These are phyloP conservation scores for Alectura lathami DNA, from an alignment of 2,113 vertebrate genomes.

Conservation along the genomic window DNA sequence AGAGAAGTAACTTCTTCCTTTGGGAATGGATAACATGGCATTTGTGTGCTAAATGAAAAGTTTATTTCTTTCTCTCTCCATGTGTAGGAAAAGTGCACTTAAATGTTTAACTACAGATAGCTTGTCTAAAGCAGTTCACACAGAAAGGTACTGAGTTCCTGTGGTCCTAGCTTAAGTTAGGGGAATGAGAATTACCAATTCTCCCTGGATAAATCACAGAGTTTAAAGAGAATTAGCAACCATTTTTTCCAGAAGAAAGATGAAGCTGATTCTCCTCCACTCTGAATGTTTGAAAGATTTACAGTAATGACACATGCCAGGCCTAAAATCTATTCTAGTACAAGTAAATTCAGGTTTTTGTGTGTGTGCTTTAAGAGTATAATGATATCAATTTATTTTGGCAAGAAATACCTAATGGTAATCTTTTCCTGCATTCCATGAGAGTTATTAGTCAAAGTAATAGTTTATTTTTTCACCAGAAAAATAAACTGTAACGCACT, in stretches of 20 bases:
- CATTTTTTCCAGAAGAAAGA: constrained; percentile 53
- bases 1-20: neutral
- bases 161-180: neutral
- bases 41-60: neutral
- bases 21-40: neutral
- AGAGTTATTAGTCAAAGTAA: constrained; percentile 92
- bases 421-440: constrained; percentile 85
- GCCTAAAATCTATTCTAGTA: constrained; percentile 59
- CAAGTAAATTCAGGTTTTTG: constrained; percentile 62
- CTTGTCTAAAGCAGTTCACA: neutral
- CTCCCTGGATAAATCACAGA: constrained; percentile 2
- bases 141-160: constrained; percentile 9
- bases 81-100: neutral
- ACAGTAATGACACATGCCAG: constrained; percentile 68
- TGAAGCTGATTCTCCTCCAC: constrained; percentile 27
- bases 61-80: neutral
- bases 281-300: constrained; percentile 67
- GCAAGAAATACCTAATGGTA: constrained; percentile 68
- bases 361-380: constrained; percentile 69
- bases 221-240: neutral
- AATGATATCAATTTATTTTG: constrained; percentile 79
- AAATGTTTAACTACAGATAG: neutral
- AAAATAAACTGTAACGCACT: constrained; percentile 90
- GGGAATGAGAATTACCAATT: constrained; percentile 6
- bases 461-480: constrained; percentile 90